Percentiles rank a stretch among this genome's conserved stretches.
phyloP scores from a whole-genome alignment of 2,113 vertebrate species.

The Alaudala cheleensis region DNA sequence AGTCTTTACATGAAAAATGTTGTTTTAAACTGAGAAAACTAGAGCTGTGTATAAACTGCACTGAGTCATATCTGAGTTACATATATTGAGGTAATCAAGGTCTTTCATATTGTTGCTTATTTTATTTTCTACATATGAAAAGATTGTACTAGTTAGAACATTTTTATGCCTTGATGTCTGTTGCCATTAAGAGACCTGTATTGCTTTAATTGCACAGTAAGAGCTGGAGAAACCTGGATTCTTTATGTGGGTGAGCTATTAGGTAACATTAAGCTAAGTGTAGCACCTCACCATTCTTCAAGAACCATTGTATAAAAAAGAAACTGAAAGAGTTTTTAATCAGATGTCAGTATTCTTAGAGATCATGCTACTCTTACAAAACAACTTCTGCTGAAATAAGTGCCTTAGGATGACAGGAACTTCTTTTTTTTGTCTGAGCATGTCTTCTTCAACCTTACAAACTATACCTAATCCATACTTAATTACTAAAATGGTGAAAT shows the following conservation, averaged over 20 bases:
- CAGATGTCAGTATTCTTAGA: not conserved
- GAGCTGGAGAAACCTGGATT: not conserved
- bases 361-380: not conserved
- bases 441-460: not conserved
- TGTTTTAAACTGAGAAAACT: not conserved
- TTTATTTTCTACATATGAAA: not conserved
- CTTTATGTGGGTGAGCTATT: not conserved
- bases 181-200: not conserved
- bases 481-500: not conserved
- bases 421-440: not conserved
- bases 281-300: not conserved
- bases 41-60: not conserved
- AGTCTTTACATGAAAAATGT: not conserved
- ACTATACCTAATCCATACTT: not conserved
- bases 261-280: not conserved
- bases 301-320: not conserved
- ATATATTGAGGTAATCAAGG: not conserved
- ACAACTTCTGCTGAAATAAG: not conserved
- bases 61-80: not conserved
- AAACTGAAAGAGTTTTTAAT: not conserved
- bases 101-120: not conserved
- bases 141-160: not conserved
- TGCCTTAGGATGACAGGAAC: not conserved
- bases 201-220: not conserved
- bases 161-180: not conserved